A percentile compares a stretch with the other conserved stretches of the same genome.
Conservation (phyloP, 2,888 invertebrate species). For the Harpagoxenus sublaevis region DNA sequence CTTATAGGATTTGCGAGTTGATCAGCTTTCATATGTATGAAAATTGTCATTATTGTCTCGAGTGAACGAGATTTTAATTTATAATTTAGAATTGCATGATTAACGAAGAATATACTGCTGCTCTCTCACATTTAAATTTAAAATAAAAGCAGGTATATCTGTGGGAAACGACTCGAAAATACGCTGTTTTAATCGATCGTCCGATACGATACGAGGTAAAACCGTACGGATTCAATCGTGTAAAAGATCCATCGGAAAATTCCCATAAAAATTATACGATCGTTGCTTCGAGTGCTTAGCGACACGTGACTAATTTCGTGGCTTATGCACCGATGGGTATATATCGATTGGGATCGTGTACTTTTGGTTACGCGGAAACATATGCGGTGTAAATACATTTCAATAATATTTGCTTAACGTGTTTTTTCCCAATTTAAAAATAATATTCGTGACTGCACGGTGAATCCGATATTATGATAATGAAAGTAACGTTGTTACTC, state of each 20-base stretch:
- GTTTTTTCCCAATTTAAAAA: conserved; percentile 38
- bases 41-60: conserved; percentile 2
- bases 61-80: conserved; percentile 34
- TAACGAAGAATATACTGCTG: conserved; percentile 10
- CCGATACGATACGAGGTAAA: conserved; percentile 24
- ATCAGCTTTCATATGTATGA: background rate
- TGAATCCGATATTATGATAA: conserved; percentile 11
- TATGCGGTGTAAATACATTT: conserved; percentile 26
- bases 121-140: conserved; percentile 16
- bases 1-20: background rate
- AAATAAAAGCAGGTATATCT: conserved; percentile 26
- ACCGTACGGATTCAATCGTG: conserved; percentile 41
- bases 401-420: conserved; percentile 31
- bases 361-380: conserved; percentile 34
- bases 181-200: conserved; percentile 29
- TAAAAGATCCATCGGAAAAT: conserved; percentile 49
- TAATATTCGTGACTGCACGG: background rate
- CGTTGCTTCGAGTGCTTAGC: conserved; percentile 44
- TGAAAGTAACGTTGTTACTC: conserved; percentile 9
- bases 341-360: conserved; percentile 29
- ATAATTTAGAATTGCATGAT: conserved; percentile 17
- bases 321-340: conserved; percentile 43
- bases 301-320: conserved; percentile 55
- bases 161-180: conserved; percentile 16
- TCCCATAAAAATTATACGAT: conserved; percentile 54